phyloP scores from a whole-genome alignment of 2,888 invertebrate species.

The Apamea crenata region DNA sequence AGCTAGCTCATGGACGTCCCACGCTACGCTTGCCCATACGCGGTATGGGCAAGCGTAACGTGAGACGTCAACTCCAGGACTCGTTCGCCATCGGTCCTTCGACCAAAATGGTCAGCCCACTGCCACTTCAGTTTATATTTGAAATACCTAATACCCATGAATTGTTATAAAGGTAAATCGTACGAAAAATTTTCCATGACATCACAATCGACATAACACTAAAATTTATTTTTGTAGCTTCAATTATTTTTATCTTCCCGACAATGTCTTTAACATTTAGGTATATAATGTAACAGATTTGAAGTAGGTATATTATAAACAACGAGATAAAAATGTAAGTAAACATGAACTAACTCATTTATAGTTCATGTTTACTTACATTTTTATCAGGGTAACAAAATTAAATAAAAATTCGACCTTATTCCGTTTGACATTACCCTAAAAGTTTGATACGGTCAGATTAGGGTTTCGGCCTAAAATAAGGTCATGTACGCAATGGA shows the following conservation, averaged over 20 bases:
- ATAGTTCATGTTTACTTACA: slow-evolving; percentile 15
- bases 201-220: not conserved
- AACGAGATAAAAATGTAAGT: slow-evolving; percentile 44
- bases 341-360: slow-evolving; percentile 29
- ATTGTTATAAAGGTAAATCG: not conserved
- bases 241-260: slow-evolving; percentile 12
- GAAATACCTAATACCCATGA: not conserved
- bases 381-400: slow-evolving; percentile 10
- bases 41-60: no score
- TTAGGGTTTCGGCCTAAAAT: slow-evolving; percentile 26
- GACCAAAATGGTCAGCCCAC: no score
- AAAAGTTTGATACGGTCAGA: slow-evolving; percentile 33
- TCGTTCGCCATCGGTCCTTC: no score
- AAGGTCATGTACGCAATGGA: slow-evolving; percentile 11
- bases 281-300: slow-evolving; percentile 32
- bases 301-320: slow-evolving; percentile 6
- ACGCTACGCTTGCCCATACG: no score
- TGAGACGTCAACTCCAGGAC: no score
- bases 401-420: slow-evolving; percentile 19
- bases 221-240: slow-evolving; percentile 4
- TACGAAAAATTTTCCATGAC: slow-evolving; percentile 24
- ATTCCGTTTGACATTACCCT: slow-evolving; percentile 23
- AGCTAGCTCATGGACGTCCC: no score
- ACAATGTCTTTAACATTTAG: slow-evolving; percentile 7
- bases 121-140: no score